A percentile compares a stretch with the other conserved stretches of the same genome.
Evolutionary conservation across 1,140 invertebrate species (phyloP).

Genomic region (Sweltsa coloradensis): DNA sequence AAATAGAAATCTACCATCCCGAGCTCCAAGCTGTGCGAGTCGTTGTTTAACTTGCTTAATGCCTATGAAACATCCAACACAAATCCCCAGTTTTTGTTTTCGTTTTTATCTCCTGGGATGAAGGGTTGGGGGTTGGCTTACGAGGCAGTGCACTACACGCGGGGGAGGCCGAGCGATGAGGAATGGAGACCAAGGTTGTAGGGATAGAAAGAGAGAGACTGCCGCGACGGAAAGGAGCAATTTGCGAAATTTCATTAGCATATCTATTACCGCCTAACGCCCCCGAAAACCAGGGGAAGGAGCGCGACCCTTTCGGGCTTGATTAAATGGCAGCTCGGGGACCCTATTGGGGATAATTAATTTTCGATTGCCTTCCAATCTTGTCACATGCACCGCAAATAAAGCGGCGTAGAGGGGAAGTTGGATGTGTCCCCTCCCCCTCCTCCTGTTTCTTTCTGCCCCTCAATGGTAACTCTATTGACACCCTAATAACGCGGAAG

Average conservation of each 20-base stretch:
- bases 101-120: neutral
- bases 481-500: conserved; percentile 10
- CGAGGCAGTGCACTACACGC: neutral
- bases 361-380: conserved; percentile 21
- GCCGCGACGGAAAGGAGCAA: conserved; percentile 14
- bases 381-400: conserved; percentile 20
- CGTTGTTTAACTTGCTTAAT: too few relatives aligned
- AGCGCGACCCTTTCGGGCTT: conserved; percentile 9
- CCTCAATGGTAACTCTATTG: conserved; percentile 12
- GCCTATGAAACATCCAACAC: too few relatives aligned
- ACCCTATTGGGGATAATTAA: conserved; percentile 21
- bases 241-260: conserved; percentile 23
- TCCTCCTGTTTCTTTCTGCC: too few relatives aligned
- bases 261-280: conserved; percentile 20
- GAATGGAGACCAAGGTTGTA: neutral
- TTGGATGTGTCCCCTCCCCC: too few relatives aligned
- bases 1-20: too few relatives aligned
- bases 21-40: too few relatives aligned
- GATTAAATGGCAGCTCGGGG: conserved; percentile 16
- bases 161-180: neutral
- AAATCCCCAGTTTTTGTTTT: conserved; percentile 1
- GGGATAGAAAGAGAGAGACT: neutral
- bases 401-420: conserved; percentile 4
- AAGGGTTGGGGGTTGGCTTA: neutral
- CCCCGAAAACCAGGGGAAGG: neutral